Conservation (phyloP, 2,888 invertebrate genomes). For the Halictus ligatus region DNA sequence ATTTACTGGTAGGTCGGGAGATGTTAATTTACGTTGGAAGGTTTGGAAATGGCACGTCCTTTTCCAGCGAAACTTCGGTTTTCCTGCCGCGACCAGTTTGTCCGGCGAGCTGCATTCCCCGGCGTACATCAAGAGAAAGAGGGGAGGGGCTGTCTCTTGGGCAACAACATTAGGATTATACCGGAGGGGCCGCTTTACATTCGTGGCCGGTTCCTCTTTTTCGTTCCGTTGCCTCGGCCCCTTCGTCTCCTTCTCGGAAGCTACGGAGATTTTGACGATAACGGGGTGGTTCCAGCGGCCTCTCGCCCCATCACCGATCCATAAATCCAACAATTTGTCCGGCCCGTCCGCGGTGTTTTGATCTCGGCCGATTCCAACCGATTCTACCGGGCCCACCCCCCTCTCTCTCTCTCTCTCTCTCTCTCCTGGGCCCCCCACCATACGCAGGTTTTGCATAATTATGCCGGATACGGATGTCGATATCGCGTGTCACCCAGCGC, state of each 20-base stretch:
- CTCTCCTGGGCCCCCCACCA: background rate
- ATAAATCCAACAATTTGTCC: slow-evolving; percentile 84
- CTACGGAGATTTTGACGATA: slow-evolving; percentile 82
- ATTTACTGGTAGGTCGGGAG: background rate
- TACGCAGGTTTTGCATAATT: slow-evolving; percentile 76
- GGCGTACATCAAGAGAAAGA: background rate
- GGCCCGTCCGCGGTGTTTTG: slow-evolving; percentile 80
- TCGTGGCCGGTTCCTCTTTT: slow-evolving; percentile 53
- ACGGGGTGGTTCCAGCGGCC: slow-evolving; percentile 71
- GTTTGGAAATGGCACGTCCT: background rate
- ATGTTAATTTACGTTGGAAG: background rate
- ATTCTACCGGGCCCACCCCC: slow-evolving; percentile 48
- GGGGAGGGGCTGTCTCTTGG: slow-evolving; percentile 12
- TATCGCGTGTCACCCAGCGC: slow-evolving; percentile 54
- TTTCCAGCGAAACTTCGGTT: slow-evolving; percentile 9
- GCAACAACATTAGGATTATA: slow-evolving; percentile 46
- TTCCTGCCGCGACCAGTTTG: slow-evolving; percentile 6
- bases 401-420: too few relatives aligned
- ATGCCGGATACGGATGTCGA: slow-evolving; percentile 72
- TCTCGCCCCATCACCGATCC: slow-evolving; percentile 80
- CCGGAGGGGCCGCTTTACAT: slow-evolving; percentile 50
- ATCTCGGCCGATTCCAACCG: slow-evolving; percentile 79
- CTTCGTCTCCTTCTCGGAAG: slow-evolving; percentile 76
- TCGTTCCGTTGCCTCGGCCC: slow-evolving; percentile 47
- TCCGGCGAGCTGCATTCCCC: slow-evolving; percentile 17